Conservation (phyloP, 2,797 vertebrate species). For the Chelon auratus region DNA sequence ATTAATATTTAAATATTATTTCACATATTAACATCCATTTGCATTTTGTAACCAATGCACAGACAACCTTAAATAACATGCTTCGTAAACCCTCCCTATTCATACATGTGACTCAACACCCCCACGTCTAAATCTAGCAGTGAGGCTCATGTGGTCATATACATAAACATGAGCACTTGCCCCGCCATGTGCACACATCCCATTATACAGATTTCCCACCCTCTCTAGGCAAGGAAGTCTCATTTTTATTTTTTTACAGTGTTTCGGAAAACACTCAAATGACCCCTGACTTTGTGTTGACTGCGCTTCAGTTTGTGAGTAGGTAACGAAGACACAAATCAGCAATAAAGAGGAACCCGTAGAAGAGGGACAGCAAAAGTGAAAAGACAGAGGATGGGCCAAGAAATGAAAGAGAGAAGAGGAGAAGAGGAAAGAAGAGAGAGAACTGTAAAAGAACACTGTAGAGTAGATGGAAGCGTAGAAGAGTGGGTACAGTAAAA, state of each 20-base stretch:
- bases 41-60: conserved; percentile 27
- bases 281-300: conserved; percentile 29
- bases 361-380: conserved; percentile 24
- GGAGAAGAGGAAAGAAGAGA: conserved; percentile 10
- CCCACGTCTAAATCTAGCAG: conserved; percentile 29
- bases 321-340: conserved; percentile 43
- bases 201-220: conserved; percentile 27
- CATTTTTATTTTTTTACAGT: neutral
- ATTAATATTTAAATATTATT: conserved; percentile 20
- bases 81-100: conserved; percentile 23
- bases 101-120: conserved; percentile 48
- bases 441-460: conserved; percentile 42
- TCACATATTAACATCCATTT: neutral
- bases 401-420: conserved; percentile 35
- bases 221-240: neutral
- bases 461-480: conserved; percentile 59
- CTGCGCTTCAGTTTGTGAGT: conserved; percentile 20
- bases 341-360: conserved; percentile 39
- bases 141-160: conserved; percentile 42
- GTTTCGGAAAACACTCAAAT: conserved; percentile 44
- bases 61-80: conserved; percentile 27
- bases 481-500: conserved; percentile 79
- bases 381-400: conserved; percentile 26
- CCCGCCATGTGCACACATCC: conserved; percentile 46
- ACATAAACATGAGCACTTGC: conserved; percentile 55